phyloP scores from a whole-genome alignment of 2,113 vertebrate genomes.

The Ursus arctos region DNA sequence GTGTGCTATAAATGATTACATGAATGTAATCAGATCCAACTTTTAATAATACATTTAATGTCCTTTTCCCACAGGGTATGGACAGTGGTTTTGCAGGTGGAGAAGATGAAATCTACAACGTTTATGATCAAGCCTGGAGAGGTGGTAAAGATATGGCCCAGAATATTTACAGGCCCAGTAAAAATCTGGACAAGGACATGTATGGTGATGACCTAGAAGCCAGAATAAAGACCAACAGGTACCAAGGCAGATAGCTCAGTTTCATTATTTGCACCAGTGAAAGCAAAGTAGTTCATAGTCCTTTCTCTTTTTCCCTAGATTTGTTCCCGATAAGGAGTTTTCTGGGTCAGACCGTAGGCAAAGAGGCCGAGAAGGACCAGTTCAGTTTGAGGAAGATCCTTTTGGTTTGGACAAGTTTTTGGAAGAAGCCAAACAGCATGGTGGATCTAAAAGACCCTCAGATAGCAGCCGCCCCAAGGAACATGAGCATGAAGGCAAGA shows the following conservation, averaged over 20 bases:
- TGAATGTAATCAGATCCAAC: not conserved
- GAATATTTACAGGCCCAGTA: conserved; percentile 97
- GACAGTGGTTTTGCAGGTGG: conserved; percentile 98
- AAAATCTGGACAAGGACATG: conserved; percentile 95
- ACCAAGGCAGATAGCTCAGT: conserved; percentile 51
- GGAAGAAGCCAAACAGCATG: conserved; percentile 99
- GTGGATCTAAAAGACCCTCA: conserved; percentile 96
- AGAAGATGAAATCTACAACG: conserved; percentile 97
- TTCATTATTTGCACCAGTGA: not conserved
- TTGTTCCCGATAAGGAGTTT: conserved; percentile 98
- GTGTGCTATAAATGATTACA: conserved; percentile 5
- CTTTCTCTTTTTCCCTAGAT: conserved; percentile 87
- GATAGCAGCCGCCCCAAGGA: conserved; percentile 96
- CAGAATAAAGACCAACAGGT: conserved; percentile 96
- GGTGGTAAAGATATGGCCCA: conserved; percentile 96
- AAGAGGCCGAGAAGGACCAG: conserved; percentile 94
- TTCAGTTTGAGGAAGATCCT: conserved; percentile 99
- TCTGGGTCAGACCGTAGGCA: conserved; percentile 94
- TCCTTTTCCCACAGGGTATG: conserved; percentile 92
- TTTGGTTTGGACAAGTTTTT: conserved; percentile 99
- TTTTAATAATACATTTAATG: conserved; percentile 49
- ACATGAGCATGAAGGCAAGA: conserved; percentile 97
- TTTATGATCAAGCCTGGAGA: conserved; percentile 97
- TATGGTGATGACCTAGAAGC: conserved; percentile 96
- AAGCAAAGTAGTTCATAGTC: not conserved